Evolutionary conservation across 2,888 invertebrate species (phyloP), one percentile per base, ranked within the genome.

Genomic region (Caenorhabditis drosophilae): DNA sequence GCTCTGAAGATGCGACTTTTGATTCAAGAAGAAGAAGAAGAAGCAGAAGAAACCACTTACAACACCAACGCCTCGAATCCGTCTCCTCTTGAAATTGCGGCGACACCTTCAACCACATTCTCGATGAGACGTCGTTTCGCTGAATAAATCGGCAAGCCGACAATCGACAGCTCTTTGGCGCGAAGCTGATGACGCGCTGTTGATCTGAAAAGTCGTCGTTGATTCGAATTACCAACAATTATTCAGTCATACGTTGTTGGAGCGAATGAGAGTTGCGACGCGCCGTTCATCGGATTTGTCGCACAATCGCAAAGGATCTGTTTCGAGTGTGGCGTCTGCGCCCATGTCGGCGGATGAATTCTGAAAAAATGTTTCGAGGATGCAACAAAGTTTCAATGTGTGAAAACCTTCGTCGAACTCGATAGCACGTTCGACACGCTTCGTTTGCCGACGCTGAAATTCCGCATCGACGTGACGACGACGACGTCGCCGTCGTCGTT

Each of bases 1-100:
- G 92, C 90, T 1, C 92, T 92, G 83, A 92, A 92, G 36, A 93
- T 6, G 31, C 12, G 6, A 12, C 12, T 6, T 31, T 6, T 31
- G 12, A 6, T 31, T 31, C 31, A 9, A 9, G n/a, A n/a, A n/a
- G n/a, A n/a, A 31, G 6, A 31, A 23, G 18, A 38, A 44, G 7
- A 15, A 12, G 18, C 9, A n/a, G 9, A n/a, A 44, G 4, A 18
- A 9, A 26, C 7, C 18, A 42, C 57, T 56, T n/a, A 66, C 66
- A 57, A 41, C 7, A 67, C 54, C 12, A 61, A 38, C 15, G 40
- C 16, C 25, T 58, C 61, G 15, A 20, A 34, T 50, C 54, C 57
- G 7, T 67, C 67, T 2, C 73, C 73, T 22, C 73, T 31, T 4
- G 73, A 69, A 61, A 73, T 58, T 9, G 67, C 76, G 11, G 81